These are phyloP conservation scores for Cyanoderma ruficeps DNA, from an alignment of 2,113 vertebrate species.

Conservation along the genomic window DNA sequence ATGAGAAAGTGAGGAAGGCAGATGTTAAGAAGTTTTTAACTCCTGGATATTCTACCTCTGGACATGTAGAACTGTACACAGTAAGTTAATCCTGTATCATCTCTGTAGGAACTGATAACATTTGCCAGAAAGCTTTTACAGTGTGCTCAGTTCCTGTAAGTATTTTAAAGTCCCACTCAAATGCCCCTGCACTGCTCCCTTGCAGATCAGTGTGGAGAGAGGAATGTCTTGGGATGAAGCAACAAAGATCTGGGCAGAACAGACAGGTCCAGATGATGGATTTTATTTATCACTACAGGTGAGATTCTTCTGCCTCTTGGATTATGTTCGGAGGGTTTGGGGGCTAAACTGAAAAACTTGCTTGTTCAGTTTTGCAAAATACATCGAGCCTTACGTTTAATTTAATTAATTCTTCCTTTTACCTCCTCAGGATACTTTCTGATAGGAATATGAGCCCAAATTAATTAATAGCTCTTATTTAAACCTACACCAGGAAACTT, in stretches of 20 bases:
- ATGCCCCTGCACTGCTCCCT: neutral
- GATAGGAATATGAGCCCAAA: neutral
- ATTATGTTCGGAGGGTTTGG: neutral
- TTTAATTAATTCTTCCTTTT: neutral
- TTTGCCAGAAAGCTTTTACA: neutral
- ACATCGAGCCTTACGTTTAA: neutral
- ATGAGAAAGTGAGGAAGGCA: slow-evolving; percentile 94
- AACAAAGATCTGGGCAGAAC: slow-evolving; percentile 93
- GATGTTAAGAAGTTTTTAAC: slow-evolving; percentile 94
- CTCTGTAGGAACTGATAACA: neutral
- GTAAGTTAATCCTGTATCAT: slow-evolving; percentile 71
- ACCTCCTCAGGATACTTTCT: neutral
- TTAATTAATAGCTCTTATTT: neutral
- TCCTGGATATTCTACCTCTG: slow-evolving; percentile 94
- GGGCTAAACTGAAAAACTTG: neutral
- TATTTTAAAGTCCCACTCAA: neutral
- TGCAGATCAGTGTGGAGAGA: slow-evolving; percentile 93
- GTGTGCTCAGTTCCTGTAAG: neutral
- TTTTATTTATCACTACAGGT: slow-evolving; percentile 93
- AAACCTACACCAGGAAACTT: neutral
- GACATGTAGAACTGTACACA: slow-evolving; percentile 93
- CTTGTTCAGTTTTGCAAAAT: neutral
- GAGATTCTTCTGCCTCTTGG: neutral
- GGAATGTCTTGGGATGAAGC: slow-evolving; percentile 99
- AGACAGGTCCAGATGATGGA: slow-evolving; percentile 92